Evolutionary conservation across 2,888 invertebrate genomes (phyloP).

Genomic region (Drosophila ochracea): DNA sequence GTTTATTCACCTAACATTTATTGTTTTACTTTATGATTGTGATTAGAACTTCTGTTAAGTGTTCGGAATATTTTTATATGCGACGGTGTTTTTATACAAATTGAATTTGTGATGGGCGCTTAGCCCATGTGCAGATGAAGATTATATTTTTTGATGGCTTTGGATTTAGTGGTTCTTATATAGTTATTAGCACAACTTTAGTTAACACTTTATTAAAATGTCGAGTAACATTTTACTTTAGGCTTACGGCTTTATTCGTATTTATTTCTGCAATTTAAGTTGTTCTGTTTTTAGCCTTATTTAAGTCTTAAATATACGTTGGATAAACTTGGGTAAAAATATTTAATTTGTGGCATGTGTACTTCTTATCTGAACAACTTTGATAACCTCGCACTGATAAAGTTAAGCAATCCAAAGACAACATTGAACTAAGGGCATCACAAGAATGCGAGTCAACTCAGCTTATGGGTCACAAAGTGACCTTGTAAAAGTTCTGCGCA

Average conservation of each 20-base stretch:
- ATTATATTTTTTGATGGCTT: not conserved
- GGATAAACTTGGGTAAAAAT: slow-evolving; percentile 31
- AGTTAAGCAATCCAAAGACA: slow-evolving; percentile 17
- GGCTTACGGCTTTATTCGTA: not conserved
- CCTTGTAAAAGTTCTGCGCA: slow-evolving; percentile 3
- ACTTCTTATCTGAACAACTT: slow-evolving; percentile 53
- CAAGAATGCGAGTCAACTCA: not conserved
- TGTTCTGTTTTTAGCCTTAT: not conserved
- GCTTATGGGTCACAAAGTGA: slow-evolving; percentile 8
- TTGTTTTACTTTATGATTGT: slow-evolving; percentile 15
- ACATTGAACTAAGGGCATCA: slow-evolving; percentile 1
- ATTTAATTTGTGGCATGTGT: slow-evolving; percentile 51
- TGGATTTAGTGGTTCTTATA: not conserved
- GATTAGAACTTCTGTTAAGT: slow-evolving; percentile 10
- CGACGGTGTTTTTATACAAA: not conserved
- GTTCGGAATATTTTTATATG: not conserved
- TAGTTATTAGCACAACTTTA: not conserved
- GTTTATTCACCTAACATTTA: not conserved
- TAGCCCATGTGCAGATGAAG: not conserved
- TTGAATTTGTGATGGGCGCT: slow-evolving; percentile 9
- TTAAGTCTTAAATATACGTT: not conserved
- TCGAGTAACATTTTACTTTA: not conserved
- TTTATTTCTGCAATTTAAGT: not conserved
- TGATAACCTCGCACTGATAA: slow-evolving; percentile 59
- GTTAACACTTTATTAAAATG: not conserved